A percentile compares a stretch with the other conserved stretches of the same genome.
Evolutionary conservation across 2,797 vertebrate genomes (phyloP).

Genomic region (Gymnothorax javanicus): DNA sequence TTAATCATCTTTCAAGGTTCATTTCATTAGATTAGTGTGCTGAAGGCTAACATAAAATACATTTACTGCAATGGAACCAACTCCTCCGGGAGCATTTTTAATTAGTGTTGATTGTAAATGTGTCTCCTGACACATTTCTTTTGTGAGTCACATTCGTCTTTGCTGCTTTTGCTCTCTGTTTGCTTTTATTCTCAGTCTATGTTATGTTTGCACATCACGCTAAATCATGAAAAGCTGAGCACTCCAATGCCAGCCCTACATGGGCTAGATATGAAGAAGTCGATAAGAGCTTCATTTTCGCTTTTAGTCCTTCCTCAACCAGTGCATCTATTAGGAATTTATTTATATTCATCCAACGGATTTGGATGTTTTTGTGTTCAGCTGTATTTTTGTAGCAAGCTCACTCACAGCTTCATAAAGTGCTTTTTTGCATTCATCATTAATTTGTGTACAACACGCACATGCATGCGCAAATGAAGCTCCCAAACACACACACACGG

Average conservation of each 20-base stretch:
- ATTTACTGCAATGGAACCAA: slow-evolving; percentile 19
- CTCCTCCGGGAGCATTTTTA: slow-evolving; percentile 42
- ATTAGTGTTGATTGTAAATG: slow-evolving; percentile 33
- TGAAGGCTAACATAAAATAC: slow-evolving; percentile 41
- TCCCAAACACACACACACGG: neutral
- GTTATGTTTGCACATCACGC: slow-evolving; percentile 9
- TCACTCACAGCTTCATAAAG: neutral
- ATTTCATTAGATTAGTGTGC: slow-evolving; percentile 45
- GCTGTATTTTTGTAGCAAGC: neutral
- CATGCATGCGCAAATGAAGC: neutral
- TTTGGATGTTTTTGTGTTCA: neutral
- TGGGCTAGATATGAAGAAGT: neutral
- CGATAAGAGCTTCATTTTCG: neutral
- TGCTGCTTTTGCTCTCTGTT: slow-evolving; percentile 38
- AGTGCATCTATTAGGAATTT: slow-evolving; percentile 4
- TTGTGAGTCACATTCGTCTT: slow-evolving; percentile 30
- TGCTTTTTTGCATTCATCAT: neutral
- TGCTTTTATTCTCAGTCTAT: slow-evolving; percentile 34
- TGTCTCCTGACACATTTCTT: slow-evolving; percentile 27
- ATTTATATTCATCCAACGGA: neutral
- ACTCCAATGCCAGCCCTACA: neutral
- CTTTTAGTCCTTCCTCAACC: neutral
- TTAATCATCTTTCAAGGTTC: slow-evolving; percentile 30
- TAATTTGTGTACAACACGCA: neutral
- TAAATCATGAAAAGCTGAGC: neutral